Evolutionary conservation across 2,113 vertebrate species (phyloP).

Genomic region (Perca flavescens): DNA sequence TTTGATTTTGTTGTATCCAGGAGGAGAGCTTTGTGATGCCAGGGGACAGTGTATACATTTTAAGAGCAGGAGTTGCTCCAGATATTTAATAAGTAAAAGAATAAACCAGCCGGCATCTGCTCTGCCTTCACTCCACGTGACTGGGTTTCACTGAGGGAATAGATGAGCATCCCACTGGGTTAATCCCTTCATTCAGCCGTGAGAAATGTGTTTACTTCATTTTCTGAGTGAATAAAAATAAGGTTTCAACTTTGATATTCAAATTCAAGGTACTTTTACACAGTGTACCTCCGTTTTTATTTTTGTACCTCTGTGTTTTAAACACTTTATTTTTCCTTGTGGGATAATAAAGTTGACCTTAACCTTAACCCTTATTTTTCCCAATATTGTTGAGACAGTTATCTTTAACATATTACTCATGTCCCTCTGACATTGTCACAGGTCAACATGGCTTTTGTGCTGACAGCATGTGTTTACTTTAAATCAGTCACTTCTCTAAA

Average conservation of each 20-base stretch:
- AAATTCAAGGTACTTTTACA: neutral
- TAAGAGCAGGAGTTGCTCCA: neutral
- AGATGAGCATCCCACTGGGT: slow-evolving; percentile 3
- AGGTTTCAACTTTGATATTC: neutral
- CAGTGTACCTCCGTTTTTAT: no score
- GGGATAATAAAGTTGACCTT: no score
- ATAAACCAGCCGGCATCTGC: slow-evolving; percentile 3
- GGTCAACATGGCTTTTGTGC: slow-evolving; percentile 55
- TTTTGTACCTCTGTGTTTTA: no score
- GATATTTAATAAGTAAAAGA: slow-evolving; percentile 23
- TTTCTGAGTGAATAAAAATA: slow-evolving; percentile 15
- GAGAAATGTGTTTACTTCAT: slow-evolving; percentile 31
- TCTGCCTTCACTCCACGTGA: neutral
- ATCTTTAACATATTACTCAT: slow-evolving; percentile 24
- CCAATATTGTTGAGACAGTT: neutral
- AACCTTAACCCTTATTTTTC: no score
- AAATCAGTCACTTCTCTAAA: neutral
- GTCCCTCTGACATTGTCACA: slow-evolving; percentile 76
- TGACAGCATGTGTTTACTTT: slow-evolving; percentile 43
- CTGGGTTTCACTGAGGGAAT: slow-evolving; percentile 17
- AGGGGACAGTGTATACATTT: neutral
- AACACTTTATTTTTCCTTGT: no score
- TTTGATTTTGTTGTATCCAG: slow-evolving; percentile 36
- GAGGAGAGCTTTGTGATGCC: slow-evolving; percentile 13
- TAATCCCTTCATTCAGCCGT: slow-evolving; percentile 13